Base-by-base conservation (phyloP, 2,888 invertebrate genomes). In the Penaeus monodon region DNA sequence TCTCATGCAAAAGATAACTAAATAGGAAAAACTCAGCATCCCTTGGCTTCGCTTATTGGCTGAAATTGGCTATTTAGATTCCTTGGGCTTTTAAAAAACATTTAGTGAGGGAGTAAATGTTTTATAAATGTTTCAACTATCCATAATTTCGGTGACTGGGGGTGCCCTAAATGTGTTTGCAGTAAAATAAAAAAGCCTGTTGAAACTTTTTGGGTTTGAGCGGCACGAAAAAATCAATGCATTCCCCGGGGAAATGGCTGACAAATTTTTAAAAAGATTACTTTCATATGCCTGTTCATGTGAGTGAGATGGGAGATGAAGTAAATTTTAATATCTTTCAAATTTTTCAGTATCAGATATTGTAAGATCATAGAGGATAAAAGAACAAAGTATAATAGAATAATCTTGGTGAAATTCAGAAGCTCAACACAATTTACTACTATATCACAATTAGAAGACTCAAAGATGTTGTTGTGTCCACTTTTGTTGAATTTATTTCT, bases 161-260 rank as follows among this genome's bases (percentile, higher is more conserved):
- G 98, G 57, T 99, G 99, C 92, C 98, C 98, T 1, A 96, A 96
- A 91, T 99, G 99, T 93, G 95, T 99, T 99, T 4, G 97, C 97
- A 0, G 96, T 96, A 91, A 97, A 93, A 97, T 97, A 4, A 94
- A 94, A 77, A 98, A 98, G 92, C 98, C 98, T 0, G 94, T 96
- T 88, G 98, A 98, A 92, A 97, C 98, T 0, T 0, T 99, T 98
- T 93, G 99, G 99, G 0, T 99, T 99, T 93, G 98, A 98, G 92
- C 99, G 92, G 98, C 99, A 0, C 95, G 89, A 94, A 96, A 29
- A 97, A 97, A 92, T 99, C 98, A 0, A 93, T 99, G 85, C 97
- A 98, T 91, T 96, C 98, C 91, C 99, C 93, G 98, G 99, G 0
- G 97, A 98, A 93, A 99, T 98, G 98, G 99, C 99, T 0, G 99